phyloP scores from a whole-genome alignment of 2,797 vertebrate species.

The Platalea minor region DNA sequence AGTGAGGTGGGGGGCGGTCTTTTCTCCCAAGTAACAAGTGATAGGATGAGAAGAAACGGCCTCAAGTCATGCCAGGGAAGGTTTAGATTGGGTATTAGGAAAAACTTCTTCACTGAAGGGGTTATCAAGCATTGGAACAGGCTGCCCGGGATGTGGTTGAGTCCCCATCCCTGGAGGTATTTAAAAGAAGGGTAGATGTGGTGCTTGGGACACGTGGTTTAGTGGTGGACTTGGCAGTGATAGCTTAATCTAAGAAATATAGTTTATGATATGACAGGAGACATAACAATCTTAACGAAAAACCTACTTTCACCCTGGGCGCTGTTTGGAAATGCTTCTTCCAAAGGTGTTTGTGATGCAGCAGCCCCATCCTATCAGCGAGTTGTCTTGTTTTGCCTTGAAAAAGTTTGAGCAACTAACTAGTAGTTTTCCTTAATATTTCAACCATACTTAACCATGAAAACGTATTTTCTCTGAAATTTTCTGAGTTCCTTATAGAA shows the following conservation, averaged over 20 bases:
- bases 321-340: not conserved
- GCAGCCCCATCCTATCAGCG: not conserved
- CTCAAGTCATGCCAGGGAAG: fast-evolving
- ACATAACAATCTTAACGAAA: not conserved
- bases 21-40: no score
- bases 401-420: not conserved
- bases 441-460: not conserved
- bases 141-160: not conserved
- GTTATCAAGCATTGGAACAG: not conserved
- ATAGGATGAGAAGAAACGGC: not conserved
- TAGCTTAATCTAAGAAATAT: not conserved
- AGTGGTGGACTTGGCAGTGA: not conserved
- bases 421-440: not conserved
- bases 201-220: fast-evolving
- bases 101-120: not conserved
- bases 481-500: not conserved
- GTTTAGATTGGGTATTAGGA: not conserved
- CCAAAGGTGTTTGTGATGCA: not conserved
- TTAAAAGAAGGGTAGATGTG: not conserved
- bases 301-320: not conserved
- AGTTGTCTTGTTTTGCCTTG: not conserved
- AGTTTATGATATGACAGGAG: not conserved
- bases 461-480: not conserved
- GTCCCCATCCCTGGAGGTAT: not conserved
- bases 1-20: no score